Base-by-base conservation (phyloP, 92 coral and sea anemone genomes). In the Galaxea fascicularis region DNA sequence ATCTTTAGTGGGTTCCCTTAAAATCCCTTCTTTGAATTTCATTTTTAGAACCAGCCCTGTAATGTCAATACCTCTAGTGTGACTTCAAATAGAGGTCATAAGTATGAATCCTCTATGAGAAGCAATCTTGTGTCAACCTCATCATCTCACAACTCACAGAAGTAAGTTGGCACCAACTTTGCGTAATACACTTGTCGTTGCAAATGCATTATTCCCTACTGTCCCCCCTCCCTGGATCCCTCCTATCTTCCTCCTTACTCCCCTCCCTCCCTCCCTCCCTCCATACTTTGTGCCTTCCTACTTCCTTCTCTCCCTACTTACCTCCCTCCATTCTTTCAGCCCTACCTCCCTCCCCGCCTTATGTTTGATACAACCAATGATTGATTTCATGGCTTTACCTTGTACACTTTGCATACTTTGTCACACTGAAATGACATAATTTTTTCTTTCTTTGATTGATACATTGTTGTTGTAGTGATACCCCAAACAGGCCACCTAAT, bases 41-140 rank as follows among this genome's bases (percentile, higher is more conserved):
- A 16, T 63, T 63, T 47, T 27, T 24, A 79, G 84, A 79, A 79
- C 51, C 46, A 29, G 31, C 84, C 84, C 4, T 79, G 6, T 22
- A 79, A 79, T 16, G 51, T 18, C 53, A 27, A 7, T 46, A 27
- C 46, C 26, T 47, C 71, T 60, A 78, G 10, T 47, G 45, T 18
- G 18, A 26, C 63, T 0, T 26, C 63, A 26, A 56, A 46, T 16
- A 49, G 64, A 65, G 46, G 44, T 28, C 17, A 6, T 0, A 64
- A 64, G 4, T 20, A 45, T 16, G 20, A 65, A 16, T 78, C 62
- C 27, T 73, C 83, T 8, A 56, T 53, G 47, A 49, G 84, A 79
- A 52, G 84, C 64, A 79, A 29, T 12, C 27, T 49, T n/a, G 57
- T 65, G 16, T 16, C 64, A 5, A 9, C 69, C 0, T 21, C 75